Percentiles rank a stretch among this genome's conserved stretches.
phyloP scores from a whole-genome alignment of 2,888 invertebrate species.

The Nipponacmea schrenckii region DNA sequence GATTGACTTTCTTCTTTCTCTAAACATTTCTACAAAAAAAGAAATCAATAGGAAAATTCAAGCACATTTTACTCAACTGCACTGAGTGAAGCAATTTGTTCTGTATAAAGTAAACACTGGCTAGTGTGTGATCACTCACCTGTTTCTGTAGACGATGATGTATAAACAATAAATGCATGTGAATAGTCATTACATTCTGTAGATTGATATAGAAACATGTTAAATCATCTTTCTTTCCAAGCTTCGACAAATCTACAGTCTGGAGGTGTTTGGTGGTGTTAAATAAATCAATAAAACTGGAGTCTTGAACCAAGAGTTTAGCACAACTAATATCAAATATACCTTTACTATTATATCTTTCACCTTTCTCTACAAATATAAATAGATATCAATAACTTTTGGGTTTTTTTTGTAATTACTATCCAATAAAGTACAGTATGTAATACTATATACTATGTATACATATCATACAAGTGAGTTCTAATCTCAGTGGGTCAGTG shows the following conservation, averaged over 20 bases:
- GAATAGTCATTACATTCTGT: conserved; percentile 60
- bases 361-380: conserved; percentile 39
- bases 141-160: conserved; percentile 8
- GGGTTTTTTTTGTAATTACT: neutral
- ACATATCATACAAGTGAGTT: too few relatives aligned
- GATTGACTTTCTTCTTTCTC: conserved; percentile 1
- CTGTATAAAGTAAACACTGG: too few relatives aligned
- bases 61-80: too few relatives aligned
- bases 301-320: conserved; percentile 35
- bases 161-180: conserved; percentile 40
- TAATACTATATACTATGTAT: too few relatives aligned
- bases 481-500: too few relatives aligned
- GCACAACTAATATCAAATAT: conserved; percentile 53
- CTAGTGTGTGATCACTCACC: neutral
- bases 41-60: too few relatives aligned
- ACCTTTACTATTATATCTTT: conserved; percentile 44
- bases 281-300: conserved; percentile 44
- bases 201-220: conserved; percentile 63
- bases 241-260: conserved; percentile 44
- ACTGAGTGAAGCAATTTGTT: too few relatives aligned
- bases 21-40: neutral
- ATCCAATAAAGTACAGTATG: too few relatives aligned
- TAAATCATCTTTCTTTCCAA: conserved; percentile 45
- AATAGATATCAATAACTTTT: neutral
- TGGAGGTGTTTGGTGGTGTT: conserved; percentile 37